Evolutionary conservation across 2,113 vertebrate species (phyloP).

Genomic region (Acanthochromis polyacanthus): DNA sequence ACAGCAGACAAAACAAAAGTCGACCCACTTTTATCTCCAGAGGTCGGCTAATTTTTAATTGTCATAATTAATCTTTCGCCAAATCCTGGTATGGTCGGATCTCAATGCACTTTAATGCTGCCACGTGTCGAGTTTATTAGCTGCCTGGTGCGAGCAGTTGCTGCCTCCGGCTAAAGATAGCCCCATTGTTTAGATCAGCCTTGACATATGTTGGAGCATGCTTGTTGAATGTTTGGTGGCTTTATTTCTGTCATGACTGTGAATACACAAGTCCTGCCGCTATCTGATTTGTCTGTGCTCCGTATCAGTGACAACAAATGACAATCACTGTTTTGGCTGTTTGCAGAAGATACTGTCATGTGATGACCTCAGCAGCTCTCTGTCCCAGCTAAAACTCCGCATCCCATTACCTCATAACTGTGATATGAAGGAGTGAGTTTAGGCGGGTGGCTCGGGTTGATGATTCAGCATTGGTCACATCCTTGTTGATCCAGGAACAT

Average conservation of each 20-base stretch:
- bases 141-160: slow-evolving; percentile 52
- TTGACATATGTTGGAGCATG: slow-evolving; percentile 39
- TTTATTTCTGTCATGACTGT: slow-evolving; percentile 37
- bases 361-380: slow-evolving; percentile 63
- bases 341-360: slow-evolving; percentile 58
- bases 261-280: slow-evolving; percentile 10
- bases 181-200: slow-evolving; percentile 52
- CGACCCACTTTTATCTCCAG: not conserved
- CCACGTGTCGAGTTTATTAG: slow-evolving; percentile 46
- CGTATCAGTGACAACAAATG: slow-evolving; percentile 44
- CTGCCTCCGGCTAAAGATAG: slow-evolving; percentile 61
- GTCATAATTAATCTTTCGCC: slow-evolving; percentile 22
- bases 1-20: not conserved
- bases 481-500: slow-evolving; percentile 72
- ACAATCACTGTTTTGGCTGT: slow-evolving; percentile 29
- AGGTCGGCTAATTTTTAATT: not conserved
- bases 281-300: slow-evolving; percentile 1
- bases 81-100: not conserved
- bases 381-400: slow-evolving; percentile 29
- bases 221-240: slow-evolving; percentile 36
- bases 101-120: slow-evolving; percentile 7
- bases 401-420: slow-evolving; percentile 62
- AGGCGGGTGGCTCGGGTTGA: slow-evolving; percentile 53
- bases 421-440: slow-evolving; percentile 61
- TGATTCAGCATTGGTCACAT: slow-evolving; percentile 72